Evolutionary conservation across 2,113 vertebrate species (phyloP).

Genomic region (Nibea albiflora): DNA sequence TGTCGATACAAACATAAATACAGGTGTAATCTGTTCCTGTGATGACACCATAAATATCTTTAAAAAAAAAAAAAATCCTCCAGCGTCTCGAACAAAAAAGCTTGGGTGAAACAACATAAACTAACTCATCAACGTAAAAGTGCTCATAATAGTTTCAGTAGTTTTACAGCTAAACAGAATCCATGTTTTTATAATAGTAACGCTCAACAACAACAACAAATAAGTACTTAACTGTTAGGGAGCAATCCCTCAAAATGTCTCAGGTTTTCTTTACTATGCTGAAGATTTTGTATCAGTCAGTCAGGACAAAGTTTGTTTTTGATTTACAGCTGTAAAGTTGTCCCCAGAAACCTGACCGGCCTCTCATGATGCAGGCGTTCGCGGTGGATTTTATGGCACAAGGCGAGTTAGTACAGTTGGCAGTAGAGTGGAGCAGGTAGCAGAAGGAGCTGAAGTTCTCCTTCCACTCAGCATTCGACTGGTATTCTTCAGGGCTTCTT

Average conservation of each 20-base stretch:
- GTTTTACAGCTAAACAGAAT: conserved; percentile 26
- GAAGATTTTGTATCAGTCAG: conserved; percentile 13
- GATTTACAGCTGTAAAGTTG: neutral
- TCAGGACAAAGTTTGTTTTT: neutral
- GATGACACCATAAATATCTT: conserved; percentile 57
- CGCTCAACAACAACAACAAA: conserved; percentile 29
- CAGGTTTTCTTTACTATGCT: neutral
- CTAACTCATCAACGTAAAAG: conserved; percentile 19
- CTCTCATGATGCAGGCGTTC: conserved; percentile 37
- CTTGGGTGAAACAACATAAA: conserved; percentile 22
- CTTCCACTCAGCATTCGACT: neutral
- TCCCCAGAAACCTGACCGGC: neutral
- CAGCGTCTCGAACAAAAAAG: conserved; percentile 1
- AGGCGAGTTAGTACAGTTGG: neutral
- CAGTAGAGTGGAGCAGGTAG: neutral
- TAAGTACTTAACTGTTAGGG: neutral
- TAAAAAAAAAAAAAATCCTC: conserved; percentile 22
- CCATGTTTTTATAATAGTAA: neutral
- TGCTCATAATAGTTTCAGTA: conserved; percentile 22
- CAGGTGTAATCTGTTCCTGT: conserved; percentile 22
- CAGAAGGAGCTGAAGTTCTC: neutral
- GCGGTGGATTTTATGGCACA: conserved; percentile 22
- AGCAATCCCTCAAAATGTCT: neutral
- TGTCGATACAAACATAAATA: conserved; percentile 63
- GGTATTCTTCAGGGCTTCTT: conserved; percentile 47